phyloP scores from a whole-genome alignment of 92 coral and sea anemone genomes.

The Anthopleura xanthogrammica region DNA sequence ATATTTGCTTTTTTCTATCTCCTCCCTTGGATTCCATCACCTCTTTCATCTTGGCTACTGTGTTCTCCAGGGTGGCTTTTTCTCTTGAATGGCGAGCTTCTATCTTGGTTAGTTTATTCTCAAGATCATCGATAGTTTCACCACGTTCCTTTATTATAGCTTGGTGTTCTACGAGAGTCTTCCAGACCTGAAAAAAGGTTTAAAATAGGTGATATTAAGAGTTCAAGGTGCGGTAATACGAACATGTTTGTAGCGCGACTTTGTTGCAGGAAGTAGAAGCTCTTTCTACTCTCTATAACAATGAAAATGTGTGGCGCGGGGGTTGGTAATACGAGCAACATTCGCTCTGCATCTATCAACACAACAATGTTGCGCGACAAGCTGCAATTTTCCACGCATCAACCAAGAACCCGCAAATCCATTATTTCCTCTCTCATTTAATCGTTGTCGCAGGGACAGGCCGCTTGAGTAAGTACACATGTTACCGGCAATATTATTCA shows the following conservation, averaged over 20 bases:
- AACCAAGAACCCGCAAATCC: no score
- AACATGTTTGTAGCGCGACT: no score
- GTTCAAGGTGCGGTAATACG: background rate
- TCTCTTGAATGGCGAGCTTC: slow-evolving; percentile 26
- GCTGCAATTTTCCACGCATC: no score
- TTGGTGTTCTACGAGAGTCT: slow-evolving; percentile 54
- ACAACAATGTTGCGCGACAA: no score
- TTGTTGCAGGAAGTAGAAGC: no score
- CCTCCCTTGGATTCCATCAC: slow-evolving; percentile 35
- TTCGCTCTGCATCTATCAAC: no score
- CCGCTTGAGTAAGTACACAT: no score
- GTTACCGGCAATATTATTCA: background rate
- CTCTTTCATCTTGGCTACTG: slow-evolving; percentile 40
- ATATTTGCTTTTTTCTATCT: slow-evolving; percentile 13
- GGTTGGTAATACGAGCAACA: no score
- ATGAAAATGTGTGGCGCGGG: no score
- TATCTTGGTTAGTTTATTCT: slow-evolving; percentile 31
- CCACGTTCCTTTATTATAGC: slow-evolving; percentile 58
- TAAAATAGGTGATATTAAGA: background rate
- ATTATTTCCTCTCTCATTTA: no score
- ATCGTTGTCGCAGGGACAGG: no score
- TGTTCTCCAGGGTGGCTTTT: slow-evolving; percentile 35
- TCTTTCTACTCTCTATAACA: no score
- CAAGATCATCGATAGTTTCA: slow-evolving; percentile 42
- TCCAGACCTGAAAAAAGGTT: slow-evolving; percentile 32